Conservation (phyloP, 1,140 invertebrate genomes). For the Orussus abietinus region DNA sequence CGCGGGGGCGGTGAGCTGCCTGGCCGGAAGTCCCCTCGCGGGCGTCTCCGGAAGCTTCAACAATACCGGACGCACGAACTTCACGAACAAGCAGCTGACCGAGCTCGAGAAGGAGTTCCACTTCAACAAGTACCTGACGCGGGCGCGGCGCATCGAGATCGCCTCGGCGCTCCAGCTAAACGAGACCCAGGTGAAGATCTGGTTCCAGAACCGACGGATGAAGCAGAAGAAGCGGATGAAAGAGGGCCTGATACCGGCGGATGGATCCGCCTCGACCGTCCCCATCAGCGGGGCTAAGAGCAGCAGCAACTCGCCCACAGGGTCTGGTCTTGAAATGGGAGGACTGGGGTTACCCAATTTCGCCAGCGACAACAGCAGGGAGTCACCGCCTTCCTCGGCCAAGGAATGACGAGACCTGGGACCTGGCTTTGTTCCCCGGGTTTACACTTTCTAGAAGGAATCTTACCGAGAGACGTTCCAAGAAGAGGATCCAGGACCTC, state of each 20-base stretch:
- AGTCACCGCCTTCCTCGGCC: slow-evolving; percentile 36
- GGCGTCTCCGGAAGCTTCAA: slow-evolving; percentile 57
- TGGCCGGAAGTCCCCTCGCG: slow-evolving; percentile 28
- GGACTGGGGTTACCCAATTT: slow-evolving; percentile 32
- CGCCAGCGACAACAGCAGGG: slow-evolving; percentile 43
- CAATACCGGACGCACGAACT: slow-evolving; percentile 92
- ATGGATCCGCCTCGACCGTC: slow-evolving; percentile 36
- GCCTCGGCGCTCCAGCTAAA: slow-evolving; percentile 93
- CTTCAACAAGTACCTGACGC: slow-evolving; percentile 97
- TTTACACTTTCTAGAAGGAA: too few species aligned
- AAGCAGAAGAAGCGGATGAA: slow-evolving; percentile 93
- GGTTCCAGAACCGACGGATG: slow-evolving; percentile 92
- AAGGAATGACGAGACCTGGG: slow-evolving; percentile 50
- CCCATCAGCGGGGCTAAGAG: slow-evolving; percentile 42
- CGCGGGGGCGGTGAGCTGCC: slow-evolving; percentile 31
- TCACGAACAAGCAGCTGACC: slow-evolving; percentile 98
- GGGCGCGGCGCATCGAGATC: slow-evolving; percentile 95
- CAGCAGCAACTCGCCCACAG: slow-evolving; percentile 52
- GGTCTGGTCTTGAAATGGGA: slow-evolving; percentile 34
- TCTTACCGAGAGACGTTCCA: too few species aligned
- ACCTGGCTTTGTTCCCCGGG: too few species aligned
- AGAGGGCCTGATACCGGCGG: slow-evolving; percentile 74
- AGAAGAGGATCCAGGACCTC: too few species aligned
- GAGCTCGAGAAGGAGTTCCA: slow-evolving; percentile 99
- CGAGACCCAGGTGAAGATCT: slow-evolving; percentile 82